phyloP scores from a whole-genome alignment of 2,113 vertebrate genomes.

The Callospermophilus lateralis region DNA sequence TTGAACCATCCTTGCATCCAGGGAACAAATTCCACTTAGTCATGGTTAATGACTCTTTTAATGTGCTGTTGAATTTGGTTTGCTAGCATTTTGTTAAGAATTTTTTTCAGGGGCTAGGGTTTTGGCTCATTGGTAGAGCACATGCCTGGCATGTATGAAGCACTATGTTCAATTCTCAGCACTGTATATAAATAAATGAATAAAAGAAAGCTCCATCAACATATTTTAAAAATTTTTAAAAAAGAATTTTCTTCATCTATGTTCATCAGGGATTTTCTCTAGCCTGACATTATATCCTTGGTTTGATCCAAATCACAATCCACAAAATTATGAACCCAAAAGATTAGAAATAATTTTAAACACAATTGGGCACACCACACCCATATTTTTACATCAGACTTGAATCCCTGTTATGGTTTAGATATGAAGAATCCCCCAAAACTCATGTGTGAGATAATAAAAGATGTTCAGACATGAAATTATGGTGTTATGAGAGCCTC shows the following conservation, averaged over 20 bases:
- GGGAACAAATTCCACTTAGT: neutral
- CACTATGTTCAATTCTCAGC: too few species aligned
- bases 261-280: neutral
- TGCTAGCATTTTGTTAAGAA: neutral
- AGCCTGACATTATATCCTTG: neutral
- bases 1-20: neutral
- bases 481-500: too few species aligned
- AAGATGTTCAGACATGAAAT: too few species aligned
- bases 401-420: neutral
- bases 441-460: too few species aligned
- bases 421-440: too few species aligned
- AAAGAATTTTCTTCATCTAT: neutral
- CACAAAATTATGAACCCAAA: neutral
- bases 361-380: neutral
- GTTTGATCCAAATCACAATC: neutral
- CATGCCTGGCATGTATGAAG: too few species aligned
- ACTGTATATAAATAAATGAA: too few species aligned
- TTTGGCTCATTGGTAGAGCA: too few species aligned
- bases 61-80: neutral
- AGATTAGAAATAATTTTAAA: neutral
- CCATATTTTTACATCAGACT: neutral
- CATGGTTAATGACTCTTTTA: neutral
- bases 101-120: neutral
- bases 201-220: too few species aligned
- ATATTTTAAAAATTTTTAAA: too few species aligned